Percentiles rank a stretch among this genome's conserved stretches.
phyloP scores from a whole-genome alignment of 2,113 vertebrate genomes.

The Symphodus melops region DNA sequence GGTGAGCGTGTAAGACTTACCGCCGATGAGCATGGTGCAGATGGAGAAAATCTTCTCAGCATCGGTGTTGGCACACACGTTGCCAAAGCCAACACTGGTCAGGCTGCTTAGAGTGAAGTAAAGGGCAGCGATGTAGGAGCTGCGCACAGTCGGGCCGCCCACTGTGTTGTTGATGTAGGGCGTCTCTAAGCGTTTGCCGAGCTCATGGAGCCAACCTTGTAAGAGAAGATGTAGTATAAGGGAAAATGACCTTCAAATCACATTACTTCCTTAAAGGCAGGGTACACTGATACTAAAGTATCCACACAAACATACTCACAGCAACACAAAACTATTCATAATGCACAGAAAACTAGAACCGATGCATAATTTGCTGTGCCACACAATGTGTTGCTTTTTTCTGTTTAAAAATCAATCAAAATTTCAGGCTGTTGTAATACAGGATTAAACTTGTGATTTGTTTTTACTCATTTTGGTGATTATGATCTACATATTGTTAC shows the following conservation, averaged over 20 bases:
- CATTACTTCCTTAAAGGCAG: too few species aligned
- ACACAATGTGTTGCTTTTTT: not conserved
- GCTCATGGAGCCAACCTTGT: slow-evolving; percentile 94
- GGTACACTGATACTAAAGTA: too few species aligned
- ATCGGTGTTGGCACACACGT: slow-evolving; percentile 95
- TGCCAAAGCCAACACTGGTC: slow-evolving; percentile 97
- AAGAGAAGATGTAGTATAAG: not conserved
- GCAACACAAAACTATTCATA: not conserved
- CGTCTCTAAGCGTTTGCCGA: slow-evolving; percentile 93
- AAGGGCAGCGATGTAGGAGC: slow-evolving; percentile 94
- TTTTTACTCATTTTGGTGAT: not conserved
- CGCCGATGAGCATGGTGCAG: slow-evolving; percentile 96
- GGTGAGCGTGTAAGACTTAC: slow-evolving; percentile 78
- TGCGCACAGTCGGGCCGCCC: slow-evolving; percentile 91
- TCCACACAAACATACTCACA: not conserved
- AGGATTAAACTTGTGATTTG: not conserved
- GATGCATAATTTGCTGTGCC: not conserved
- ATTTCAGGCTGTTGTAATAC: not conserved
- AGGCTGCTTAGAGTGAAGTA: slow-evolving; percentile 99
- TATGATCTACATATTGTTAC: not conserved
- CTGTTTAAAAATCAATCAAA: not conserved
- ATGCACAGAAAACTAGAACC: not conserved
- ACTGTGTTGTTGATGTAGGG: slow-evolving; percentile 91
- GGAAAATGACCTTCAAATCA: not conserved
- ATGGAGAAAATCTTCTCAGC: slow-evolving; percentile 98